Evolutionary conservation across 92 coral and sea anemone genomes (phyloP).

Genomic region (Muricea muricata): DNA sequence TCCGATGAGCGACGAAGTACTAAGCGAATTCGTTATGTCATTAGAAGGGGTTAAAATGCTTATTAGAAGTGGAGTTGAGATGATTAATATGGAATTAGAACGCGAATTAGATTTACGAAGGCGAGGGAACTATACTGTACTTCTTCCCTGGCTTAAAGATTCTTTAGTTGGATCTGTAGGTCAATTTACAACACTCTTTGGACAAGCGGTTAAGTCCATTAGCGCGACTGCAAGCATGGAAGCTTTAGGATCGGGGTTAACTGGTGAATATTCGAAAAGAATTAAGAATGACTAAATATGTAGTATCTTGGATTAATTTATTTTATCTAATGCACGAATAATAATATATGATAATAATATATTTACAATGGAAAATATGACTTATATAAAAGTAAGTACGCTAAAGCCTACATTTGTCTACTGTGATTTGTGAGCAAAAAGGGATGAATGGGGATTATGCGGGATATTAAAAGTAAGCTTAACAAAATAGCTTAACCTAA

Average conservation of each 20-base stretch:
- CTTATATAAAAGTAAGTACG: no score
- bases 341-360: no score
- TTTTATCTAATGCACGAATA: no score
- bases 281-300: not conserved
- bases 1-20: conserved; percentile 42
- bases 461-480: no score
- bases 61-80: conserved; percentile 40
- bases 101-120: not conserved
- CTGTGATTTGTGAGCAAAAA: no score
- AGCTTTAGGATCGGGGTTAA: not conserved
- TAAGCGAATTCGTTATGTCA: conserved; percentile 32
- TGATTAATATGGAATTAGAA: conserved; percentile 13
- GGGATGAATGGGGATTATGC: no score
- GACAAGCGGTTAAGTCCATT: conserved; percentile 3
- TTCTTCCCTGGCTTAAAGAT: conserved; percentile 43
- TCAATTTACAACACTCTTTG: conserved; percentile 15
- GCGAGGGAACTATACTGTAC: not conserved
- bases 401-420: no score
- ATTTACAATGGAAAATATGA: no score
- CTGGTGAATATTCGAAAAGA: no score
- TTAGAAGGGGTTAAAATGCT: conserved; percentile 49
- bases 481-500: no score
- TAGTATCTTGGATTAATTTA: not conserved
- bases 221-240: not conserved
- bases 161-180: conserved; percentile 17